Evolutionary conservation across 2,888 invertebrate species (phyloP).

Genomic region (Leuctra nigra): DNA sequence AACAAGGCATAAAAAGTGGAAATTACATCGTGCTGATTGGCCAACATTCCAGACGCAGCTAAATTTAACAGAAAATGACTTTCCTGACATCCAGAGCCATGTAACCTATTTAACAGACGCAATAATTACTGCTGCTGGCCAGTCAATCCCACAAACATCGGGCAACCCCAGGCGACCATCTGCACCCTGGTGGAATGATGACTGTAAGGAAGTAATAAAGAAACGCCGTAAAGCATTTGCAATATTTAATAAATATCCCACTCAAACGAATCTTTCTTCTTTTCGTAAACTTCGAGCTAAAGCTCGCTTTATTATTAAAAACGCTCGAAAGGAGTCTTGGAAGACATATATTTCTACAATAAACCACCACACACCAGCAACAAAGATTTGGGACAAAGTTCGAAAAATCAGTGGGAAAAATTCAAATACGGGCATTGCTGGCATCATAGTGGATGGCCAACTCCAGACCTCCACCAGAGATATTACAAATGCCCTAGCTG

Average conservation of each 20-base stretch:
- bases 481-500: background rate
- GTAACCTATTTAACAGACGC: background rate
- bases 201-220: constrained; percentile 6
- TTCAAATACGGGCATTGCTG: background rate
- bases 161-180: background rate
- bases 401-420: background rate
- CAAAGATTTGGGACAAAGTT: background rate
- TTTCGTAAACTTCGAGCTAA: background rate
- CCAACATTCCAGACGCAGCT: background rate
- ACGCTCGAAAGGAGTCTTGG: constrained; percentile 1
- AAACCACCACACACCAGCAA: background rate
- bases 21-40: background rate
- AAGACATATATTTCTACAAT: constrained; percentile 1
- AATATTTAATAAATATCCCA: constrained; percentile 3
- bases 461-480: background rate
- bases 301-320: background rate
- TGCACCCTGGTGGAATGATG: constrained; percentile 6
- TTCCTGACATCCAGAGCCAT: background rate
- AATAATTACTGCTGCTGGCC: background rate
- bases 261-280: background rate
- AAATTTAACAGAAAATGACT: background rate
- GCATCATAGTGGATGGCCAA: background rate
- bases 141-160: background rate
- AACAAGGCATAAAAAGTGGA: background rate
- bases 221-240: background rate